phyloP scores from a whole-genome alignment of 2,797 vertebrate genomes.

The Paguma larvata region DNA sequence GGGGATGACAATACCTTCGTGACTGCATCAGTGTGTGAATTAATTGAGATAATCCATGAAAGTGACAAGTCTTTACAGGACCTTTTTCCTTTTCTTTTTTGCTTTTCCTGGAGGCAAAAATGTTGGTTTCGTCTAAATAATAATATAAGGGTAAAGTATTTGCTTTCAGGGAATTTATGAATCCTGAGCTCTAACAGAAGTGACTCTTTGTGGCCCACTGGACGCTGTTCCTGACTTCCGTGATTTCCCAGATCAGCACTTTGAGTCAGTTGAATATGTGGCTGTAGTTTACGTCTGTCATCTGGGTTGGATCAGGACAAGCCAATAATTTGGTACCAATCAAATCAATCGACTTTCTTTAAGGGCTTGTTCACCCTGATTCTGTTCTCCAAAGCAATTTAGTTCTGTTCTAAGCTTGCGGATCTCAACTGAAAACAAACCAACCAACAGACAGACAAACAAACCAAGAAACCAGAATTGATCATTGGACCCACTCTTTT shows the following conservation, averaged over 20 bases:
- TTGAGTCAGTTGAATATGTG: background rate
- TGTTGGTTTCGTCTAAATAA: background rate
- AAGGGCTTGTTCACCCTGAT: background rate
- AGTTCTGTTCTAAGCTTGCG: background rate
- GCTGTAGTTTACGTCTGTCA: background rate
- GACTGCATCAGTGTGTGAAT: background rate
- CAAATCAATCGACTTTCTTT: background rate
- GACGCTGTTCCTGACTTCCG: background rate
- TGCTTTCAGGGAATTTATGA: conserved; percentile 31
- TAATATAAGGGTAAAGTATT: background rate
- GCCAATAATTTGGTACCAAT: background rate
- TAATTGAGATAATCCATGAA: background rate
- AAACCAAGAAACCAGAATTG: too few relatives aligned
- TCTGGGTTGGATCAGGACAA: background rate
- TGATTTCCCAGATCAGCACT: background rate
- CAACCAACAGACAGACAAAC: background rate
- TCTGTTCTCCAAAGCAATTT: background rate
- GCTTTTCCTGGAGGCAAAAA: background rate
- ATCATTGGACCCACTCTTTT: background rate
- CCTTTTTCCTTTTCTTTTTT: background rate
- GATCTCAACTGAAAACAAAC: background rate
- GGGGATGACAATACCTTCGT: background rate
- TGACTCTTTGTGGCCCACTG: background rate
- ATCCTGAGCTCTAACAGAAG: background rate
- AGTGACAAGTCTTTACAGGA: background rate